Evolutionary conservation across 92 coral and sea anemone species (phyloP).

Genomic region (Plumapathes pennacea): DNA sequence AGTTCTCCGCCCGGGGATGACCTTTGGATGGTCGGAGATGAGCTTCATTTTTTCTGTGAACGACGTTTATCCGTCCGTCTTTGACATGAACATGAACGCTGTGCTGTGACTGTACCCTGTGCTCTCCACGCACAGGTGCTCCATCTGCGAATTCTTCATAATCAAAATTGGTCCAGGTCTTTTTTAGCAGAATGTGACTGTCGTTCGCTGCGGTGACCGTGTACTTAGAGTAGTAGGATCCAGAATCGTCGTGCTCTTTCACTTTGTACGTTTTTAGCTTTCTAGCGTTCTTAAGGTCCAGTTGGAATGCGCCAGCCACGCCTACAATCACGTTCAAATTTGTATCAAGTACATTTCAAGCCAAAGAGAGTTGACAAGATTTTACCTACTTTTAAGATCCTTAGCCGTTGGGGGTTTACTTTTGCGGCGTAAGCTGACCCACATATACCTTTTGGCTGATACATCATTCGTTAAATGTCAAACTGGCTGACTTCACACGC

Average conservation of each 20-base stretch:
- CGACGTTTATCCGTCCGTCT: slow-evolving; percentile 58
- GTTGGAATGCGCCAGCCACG: slow-evolving; percentile 78
- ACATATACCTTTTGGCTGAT: too few relatives aligned
- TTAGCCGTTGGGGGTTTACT: too few relatives aligned
- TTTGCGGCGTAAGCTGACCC: too few relatives aligned
- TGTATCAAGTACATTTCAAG: slow-evolving; percentile 11
- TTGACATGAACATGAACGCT: slow-evolving; percentile 54
- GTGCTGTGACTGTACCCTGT: slow-evolving; percentile 77
- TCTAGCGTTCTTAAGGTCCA: slow-evolving; percentile 40
- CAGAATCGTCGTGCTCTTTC: slow-evolving; percentile 89
- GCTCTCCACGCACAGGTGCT: slow-evolving; percentile 70
- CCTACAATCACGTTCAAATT: slow-evolving; percentile 52
- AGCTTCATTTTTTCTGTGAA: slow-evolving; percentile 69
- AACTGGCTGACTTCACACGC: too few relatives aligned
- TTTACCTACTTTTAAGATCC: too few relatives aligned
- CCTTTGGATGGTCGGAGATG: slow-evolving; percentile 52
- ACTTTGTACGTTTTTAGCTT: slow-evolving; percentile 30
- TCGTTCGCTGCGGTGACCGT: slow-evolving; percentile 53
- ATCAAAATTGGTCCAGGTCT: slow-evolving; percentile 85
- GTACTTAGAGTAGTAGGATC: slow-evolving; percentile 70
- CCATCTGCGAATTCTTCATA: slow-evolving; percentile 85
- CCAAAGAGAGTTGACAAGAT: slow-evolving; percentile 13
- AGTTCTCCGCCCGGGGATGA: slow-evolving; percentile 69
- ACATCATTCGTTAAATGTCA: too few relatives aligned
- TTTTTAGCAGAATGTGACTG: slow-evolving; percentile 64